Evolutionary conservation across 2,113 vertebrate genomes (phyloP), one percentile per base, ranked within the genome.

Genomic region (Trinectes maculatus): DNA sequence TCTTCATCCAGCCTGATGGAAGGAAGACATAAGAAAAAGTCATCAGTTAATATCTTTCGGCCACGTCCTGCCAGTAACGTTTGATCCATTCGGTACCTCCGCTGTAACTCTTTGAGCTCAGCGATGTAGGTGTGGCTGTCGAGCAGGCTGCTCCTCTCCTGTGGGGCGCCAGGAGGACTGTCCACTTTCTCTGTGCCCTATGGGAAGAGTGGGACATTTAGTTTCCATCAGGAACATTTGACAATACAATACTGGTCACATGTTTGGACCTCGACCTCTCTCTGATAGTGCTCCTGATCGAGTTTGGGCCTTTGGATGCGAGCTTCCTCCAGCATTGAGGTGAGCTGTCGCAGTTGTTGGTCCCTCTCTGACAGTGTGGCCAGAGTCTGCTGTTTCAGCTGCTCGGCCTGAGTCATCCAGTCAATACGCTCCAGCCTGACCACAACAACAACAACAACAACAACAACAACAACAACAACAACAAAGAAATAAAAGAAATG

Each of bases 111-210:
- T 73, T 90, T 90, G 25, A 92, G 60, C 61, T 96, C 94, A 1
- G 91, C 85, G 8, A 84, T 65, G 65, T 91, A 89, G 60, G 68
- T 76, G 46, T 92, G 89, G 31, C 80, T 78, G 54, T 88, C 89
- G 0, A 66, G 44, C 5, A 84, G 86, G 11, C 80, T 90, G 49
- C 83, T 91, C 16, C 89, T 93, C 68, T 96, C 95, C 72, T 95
- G 95, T 3, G 96, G 95, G 6, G 92, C 96, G 52, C 96, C 96
- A 0, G 96, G 96, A 71, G 95, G 94, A 21, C 93, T 92, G 28
- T 95, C 93, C 49, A 83, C 77, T 6, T 87, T 87, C 43, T 86
- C 88, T 2, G 89, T 22, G 24, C 85, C 93, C 96, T 98, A 81
- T 16, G 11, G 80, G 13, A 51, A 28, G 19, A n/a, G 6, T 1